Evolutionary conservation across 2,888 invertebrate species (phyloP).

Genomic region (Lycaena phlaeas): DNA sequence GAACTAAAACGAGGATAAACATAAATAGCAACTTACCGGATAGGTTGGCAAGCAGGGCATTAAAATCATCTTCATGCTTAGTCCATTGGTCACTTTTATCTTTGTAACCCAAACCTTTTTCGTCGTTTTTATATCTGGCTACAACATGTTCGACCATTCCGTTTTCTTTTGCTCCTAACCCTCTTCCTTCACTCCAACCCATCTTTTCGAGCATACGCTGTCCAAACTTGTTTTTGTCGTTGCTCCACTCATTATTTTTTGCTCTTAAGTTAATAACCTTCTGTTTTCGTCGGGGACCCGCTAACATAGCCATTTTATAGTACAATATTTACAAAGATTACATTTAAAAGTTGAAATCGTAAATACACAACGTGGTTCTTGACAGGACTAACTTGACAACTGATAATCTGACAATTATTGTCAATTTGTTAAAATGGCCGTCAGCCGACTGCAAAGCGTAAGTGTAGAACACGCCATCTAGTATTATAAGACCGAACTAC

Average conservation of each 20-base stretch:
- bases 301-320: conserved; percentile 83
- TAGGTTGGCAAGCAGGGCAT: conserved; percentile 73
- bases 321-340: background rate
- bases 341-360: background rate
- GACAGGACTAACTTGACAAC: background rate
- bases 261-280: conserved; percentile 66
- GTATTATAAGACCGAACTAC: background rate
- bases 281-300: conserved; percentile 78
- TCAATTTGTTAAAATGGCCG: background rate
- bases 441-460: no score
- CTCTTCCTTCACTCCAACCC: conserved; percentile 95
- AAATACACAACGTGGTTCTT: background rate
- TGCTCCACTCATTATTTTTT: conserved; percentile 62
- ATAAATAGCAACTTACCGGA: conserved; percentile 41
- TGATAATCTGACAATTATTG: no score
- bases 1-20: background rate
- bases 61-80: conserved; percentile 87
- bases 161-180: conserved; percentile 87
- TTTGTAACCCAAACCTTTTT: conserved; percentile 84
- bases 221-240: conserved; percentile 88
- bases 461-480: background rate
- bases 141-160: conserved; percentile 89
- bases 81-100: conserved; percentile 88
- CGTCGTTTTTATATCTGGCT: conserved; percentile 82
- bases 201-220: conserved; percentile 95